Base-by-base conservation (phyloP, 2,797 vertebrate genomes). In the Micromesistius poutassou region DNA sequence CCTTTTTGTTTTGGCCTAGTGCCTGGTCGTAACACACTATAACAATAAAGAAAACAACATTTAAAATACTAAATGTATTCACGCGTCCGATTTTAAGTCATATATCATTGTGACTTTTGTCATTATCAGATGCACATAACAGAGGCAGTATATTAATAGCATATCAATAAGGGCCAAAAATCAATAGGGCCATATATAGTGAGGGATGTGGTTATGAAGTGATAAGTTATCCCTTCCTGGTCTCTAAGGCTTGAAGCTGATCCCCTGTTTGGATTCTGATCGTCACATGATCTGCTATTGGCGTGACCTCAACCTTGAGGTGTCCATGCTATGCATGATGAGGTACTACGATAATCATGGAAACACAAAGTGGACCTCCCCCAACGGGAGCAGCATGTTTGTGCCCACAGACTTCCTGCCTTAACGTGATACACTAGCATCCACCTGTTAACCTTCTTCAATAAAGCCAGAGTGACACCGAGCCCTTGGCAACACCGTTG, bases 251-350 rank as follows among this genome's bases (percentile, higher is more conserved):
- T 68, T 68, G 25, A 28, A 28, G 25, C 13, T 68, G 25, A 68
- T 68, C 62, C 62, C 2, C 62, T 68, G 62, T 68, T 25, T 28
- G 25, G n/a, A 68, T 68, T 28, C 7, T 10, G 62, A 68, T 68
- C 62, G 28, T 68, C 62, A 68, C 62, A 68, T 68, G 62, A 68
- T 68, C 62, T 25, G 62, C 62, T 68, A 68, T 62, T 62, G 7
- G 55, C 5, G 62, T 68, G 7, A 68, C 8, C 62, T 68, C 62
- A 68, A 28, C 62, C 28, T 10, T 68, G 62, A 28, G 62, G 62
- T 68, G 13, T 68, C 25, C 62, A 68, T 13, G 62, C 5, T 68
- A 68, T 68, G 62, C 62, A 68, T 68, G 62, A 68, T 68, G 62
- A 68, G 62, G 62, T 28, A 68, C 62, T 62, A 5, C 4, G 55